Evolutionary conservation across 2,113 vertebrate genomes (phyloP).

Genomic region (Callospermophilus lateralis): DNA sequence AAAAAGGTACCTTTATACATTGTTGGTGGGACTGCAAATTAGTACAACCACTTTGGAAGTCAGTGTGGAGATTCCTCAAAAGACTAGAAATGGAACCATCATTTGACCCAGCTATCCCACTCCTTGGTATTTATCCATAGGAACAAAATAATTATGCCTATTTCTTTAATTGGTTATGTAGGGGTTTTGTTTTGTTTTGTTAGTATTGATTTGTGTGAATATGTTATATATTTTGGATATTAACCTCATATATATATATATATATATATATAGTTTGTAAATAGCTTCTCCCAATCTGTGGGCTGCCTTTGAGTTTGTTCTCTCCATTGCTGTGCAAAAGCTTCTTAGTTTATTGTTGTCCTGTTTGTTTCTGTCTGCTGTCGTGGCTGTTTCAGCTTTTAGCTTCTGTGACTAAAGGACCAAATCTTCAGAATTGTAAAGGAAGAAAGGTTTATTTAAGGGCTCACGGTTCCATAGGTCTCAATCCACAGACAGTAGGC

Average conservation of each 20-base stretch:
- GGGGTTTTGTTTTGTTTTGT: background rate
- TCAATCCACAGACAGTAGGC: no score
- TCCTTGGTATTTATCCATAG: no score
- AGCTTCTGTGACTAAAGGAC: no score
- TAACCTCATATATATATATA: background rate
- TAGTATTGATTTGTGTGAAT: background rate
- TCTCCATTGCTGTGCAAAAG: background rate
- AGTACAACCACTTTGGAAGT: no score
- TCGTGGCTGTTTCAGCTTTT: background rate
- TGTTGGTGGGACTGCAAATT: no score
- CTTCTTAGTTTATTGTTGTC: background rate
- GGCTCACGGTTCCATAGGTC: no score
- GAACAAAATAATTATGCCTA: background rate
- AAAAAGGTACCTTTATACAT: no score
- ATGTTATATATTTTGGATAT: background rate
- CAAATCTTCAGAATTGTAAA: no score
- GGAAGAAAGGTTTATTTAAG: no score
- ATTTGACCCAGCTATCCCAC: no score
- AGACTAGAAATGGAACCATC: no score
- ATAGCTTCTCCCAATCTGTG: background rate
- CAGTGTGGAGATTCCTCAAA: no score
- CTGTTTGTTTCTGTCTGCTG: background rate
- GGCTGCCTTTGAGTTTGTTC: background rate
- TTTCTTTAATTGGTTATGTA: background rate
- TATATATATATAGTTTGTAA: background rate